Base-by-base conservation (phyloP, 2,888 invertebrate genomes). In the Cerastis leucographa region DNA sequence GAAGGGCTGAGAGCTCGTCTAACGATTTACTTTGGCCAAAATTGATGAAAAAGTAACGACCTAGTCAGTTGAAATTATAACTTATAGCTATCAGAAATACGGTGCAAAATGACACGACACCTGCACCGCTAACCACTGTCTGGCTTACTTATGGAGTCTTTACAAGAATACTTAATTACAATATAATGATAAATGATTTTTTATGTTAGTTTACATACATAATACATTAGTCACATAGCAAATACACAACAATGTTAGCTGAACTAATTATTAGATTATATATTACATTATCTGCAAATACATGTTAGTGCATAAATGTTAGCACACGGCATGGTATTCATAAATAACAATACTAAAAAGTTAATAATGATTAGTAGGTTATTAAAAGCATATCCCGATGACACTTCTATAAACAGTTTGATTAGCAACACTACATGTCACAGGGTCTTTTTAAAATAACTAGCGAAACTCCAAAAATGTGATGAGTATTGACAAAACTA, bases 291-390 rank as follows among this genome's bases (percentile, higher is more conserved):
- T 25, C 25, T 1, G 19, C 8, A 42, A 64, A 64, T 65, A 42
- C 14, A n/a, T 25, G 19, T 54, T 19, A 54, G 40, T 69, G 19
- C 3, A 54, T 11, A 69, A 5, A 51, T n/a, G 35, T 62, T 70
- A 72, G 40, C 49, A 76, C 40, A 40, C 19, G 59, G 17, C 8
- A 59, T 8, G 17, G 59, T 59, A 14, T 64, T 22, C 17, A 44
- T 42, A 51, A 12, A 56, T 46, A 46, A 40, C 11, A 54, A n/a
- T 49, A 77, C 82, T 54, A 76, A 64, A 77, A 77, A 0, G 29
- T 64, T 12, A 54, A 54, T 35, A 72, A 35, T 40, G 51, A 19
- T 77, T 81, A 81, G 82, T 54, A 51, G 11, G 51, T 64, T 64
- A 64, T 8, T 51, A 51, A 9, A 51, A 81, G 74, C 81, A 17